A percentile compares a stretch with the other conserved stretches of the same genome.
These are phyloP conservation scores for Silurus aristotelis DNA, from an alignment of 2,797 vertebrate genomes.

Conservation along the genomic window DNA sequence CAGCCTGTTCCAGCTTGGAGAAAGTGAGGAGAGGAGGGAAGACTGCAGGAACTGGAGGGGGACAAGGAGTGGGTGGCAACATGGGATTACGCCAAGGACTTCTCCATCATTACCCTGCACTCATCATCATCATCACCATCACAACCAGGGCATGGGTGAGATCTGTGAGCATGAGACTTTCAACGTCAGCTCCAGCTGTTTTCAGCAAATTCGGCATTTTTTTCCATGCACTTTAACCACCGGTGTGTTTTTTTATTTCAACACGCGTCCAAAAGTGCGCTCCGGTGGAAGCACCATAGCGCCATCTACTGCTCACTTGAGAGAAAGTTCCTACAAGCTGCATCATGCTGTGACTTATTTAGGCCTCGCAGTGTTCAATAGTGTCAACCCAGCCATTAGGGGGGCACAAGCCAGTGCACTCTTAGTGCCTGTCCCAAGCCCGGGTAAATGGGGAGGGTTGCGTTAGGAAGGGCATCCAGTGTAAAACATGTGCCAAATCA, in stretches of 20 bases:
- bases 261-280: neutral
- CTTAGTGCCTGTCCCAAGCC: too few species aligned
- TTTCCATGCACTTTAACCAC: neutral
- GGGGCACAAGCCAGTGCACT: too few species aligned
- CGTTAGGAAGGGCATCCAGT: too few species aligned
- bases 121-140: neutral
- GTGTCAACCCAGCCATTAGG: too few species aligned
- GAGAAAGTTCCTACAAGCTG: neutral
- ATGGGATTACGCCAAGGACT: neutral
- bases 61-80: slow-evolving; percentile 24
- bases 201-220: neutral
- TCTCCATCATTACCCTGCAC: neutral
- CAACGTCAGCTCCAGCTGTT: neutral
- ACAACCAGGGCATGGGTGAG: neutral
- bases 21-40: neutral
- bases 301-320: slow-evolving; percentile 13
- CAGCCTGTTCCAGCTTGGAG: neutral
- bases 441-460: too few species aligned
- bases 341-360: too few species aligned
- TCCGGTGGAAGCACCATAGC: neutral
- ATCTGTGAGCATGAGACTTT: neutral
- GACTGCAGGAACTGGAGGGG: neutral
- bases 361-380: too few species aligned
- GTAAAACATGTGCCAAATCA: too few species aligned
- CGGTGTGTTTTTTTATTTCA: neutral